These are phyloP conservation scores for Amniataba percoides DNA, from an alignment of 2,797 vertebrate species.

Conservation along the genomic window DNA sequence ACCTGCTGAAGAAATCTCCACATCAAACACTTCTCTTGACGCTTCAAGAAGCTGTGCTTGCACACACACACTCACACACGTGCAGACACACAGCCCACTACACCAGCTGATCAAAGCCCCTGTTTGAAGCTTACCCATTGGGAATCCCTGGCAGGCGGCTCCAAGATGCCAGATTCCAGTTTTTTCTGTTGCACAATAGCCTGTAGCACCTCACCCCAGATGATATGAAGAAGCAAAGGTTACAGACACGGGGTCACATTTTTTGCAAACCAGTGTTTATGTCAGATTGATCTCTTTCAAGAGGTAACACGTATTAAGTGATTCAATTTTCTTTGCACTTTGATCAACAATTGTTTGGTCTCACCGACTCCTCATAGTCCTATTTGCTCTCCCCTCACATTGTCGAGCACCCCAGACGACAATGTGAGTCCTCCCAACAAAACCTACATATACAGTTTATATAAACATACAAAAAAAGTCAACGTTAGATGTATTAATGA, in stretches of 20 bases:
- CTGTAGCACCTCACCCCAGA: conserved; percentile 1
- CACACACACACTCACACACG: conserved; percentile 15
- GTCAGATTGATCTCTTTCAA: not conserved
- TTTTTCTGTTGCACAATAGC: conserved; percentile 33
- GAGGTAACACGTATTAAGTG: not conserved
- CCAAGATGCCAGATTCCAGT: conserved; percentile 48
- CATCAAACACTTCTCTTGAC: conserved; percentile 77
- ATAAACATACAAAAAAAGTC: too few species aligned
- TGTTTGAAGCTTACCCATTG: conserved; percentile 56
- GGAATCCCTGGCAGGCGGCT: conserved; percentile 46
- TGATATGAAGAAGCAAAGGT: conserved; percentile 24
- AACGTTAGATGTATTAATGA: not conserved
- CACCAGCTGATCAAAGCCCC: conserved; percentile 74
- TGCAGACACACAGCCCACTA: conserved; percentile 34
- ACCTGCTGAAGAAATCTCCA: conserved; percentile 75
- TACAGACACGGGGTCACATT: not conserved
- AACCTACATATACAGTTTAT: too few species aligned
- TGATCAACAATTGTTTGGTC: not conserved
- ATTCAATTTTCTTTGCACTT: not conserved
- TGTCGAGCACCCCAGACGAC: too few species aligned
- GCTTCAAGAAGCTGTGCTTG: conserved; percentile 53
- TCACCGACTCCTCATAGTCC: not conserved
- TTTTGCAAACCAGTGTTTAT: not conserved
- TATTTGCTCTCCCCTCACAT: not conserved
- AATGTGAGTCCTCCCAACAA: too few species aligned